phyloP scores from a whole-genome alignment of 2,113 vertebrate genomes.

The Centropristis striata region DNA sequence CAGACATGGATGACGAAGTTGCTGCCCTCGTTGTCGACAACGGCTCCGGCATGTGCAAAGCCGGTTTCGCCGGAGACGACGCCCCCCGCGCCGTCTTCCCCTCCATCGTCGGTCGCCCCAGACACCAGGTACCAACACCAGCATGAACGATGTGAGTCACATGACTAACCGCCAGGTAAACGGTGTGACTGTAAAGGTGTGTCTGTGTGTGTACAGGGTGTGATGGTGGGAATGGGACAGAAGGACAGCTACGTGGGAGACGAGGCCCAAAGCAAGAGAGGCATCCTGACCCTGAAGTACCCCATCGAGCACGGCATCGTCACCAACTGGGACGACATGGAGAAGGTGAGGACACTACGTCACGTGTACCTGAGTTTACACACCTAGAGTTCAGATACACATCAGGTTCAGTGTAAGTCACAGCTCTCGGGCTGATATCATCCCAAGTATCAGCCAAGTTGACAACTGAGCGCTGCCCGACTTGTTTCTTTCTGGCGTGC shows the following conservation, averaged over 20 bases:
- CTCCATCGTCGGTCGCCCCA: conserved; percentile 58
- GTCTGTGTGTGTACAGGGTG: conserved; percentile 75
- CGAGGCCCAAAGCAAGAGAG: no score
- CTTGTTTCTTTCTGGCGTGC: no score
- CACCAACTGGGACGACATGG: no score
- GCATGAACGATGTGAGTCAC: rapidly evolving
- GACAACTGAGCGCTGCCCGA: no score
- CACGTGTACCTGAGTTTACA: no score
- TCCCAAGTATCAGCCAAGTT: no score
- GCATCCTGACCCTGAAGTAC: no score
- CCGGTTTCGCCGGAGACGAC: conserved; percentile 64
- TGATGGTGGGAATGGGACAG: conserved; percentile 98
- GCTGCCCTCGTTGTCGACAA: conserved; percentile 67
- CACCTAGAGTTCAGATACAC: not conserved
- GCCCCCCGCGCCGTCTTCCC: conserved; percentile 59
- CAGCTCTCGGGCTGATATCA: no score
- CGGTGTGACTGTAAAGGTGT: not conserved
- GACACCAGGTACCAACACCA: conserved; percentile 56
- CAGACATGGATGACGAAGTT: conserved; percentile 54
- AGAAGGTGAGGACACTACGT: conserved; percentile 88
- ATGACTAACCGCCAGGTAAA: not conserved
- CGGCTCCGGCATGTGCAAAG: conserved; percentile 70
- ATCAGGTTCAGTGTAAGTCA: no score
- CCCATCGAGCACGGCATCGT: no score
- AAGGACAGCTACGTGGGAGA: no score